Conservation (phyloP, 1,140 invertebrate species). For the Drosophila nigromelanica region DNA sequence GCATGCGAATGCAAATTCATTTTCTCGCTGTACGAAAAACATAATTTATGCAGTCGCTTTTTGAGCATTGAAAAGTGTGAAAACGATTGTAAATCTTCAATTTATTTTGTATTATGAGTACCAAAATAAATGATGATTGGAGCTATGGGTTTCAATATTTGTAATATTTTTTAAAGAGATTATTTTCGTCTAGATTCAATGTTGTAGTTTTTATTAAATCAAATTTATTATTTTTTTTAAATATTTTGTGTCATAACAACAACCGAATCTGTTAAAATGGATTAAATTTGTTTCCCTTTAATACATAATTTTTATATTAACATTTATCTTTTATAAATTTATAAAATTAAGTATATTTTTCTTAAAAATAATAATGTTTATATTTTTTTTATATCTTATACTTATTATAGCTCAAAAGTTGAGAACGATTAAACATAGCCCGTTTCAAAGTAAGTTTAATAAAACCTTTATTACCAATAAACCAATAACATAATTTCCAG, state of each 20-base stretch:
- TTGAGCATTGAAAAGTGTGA: conserved; percentile 17
- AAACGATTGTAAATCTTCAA: conserved; percentile 8
- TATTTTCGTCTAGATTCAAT: no score
- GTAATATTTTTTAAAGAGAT: not conserved
- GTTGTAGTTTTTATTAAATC: no score
- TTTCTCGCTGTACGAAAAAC: conserved; percentile 14
- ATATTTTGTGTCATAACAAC: no score
- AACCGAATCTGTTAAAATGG: no score
- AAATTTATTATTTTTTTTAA: no score
- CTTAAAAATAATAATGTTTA: not conserved
- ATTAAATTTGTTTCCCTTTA: no score
- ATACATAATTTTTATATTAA: no score
- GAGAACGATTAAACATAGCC: no score
- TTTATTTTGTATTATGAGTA: not conserved
- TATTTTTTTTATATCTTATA: not conserved
- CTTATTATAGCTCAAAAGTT: no score
- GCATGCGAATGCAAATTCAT: conserved; percentile 38
- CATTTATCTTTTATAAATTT: not conserved
- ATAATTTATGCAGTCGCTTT: conserved; percentile 28
- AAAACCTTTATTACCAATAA: no score
- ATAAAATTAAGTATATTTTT: not conserved
- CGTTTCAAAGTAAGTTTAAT: no score
- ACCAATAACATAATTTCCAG: no score
- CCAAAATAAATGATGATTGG: not conserved
- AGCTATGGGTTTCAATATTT: not conserved